Evolutionary conservation across 2,888 invertebrate species (phyloP).

Genomic region (Nebria brevicollis): DNA sequence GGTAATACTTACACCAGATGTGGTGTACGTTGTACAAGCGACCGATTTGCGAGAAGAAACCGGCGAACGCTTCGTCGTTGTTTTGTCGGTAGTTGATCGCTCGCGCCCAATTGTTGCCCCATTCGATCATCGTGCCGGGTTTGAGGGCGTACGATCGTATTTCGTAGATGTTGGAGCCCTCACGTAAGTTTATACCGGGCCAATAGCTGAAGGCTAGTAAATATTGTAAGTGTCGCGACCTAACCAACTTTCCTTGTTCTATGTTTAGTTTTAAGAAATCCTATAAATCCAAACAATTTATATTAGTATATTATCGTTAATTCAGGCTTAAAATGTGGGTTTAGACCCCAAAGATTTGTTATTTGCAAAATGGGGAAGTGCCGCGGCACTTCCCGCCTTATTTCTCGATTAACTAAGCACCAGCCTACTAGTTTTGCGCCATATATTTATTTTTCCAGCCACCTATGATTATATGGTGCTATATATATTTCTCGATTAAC

Average conservation of each 20-base stretch:
- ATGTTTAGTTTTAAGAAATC: constrained; percentile 77
- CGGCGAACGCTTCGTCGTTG: constrained; percentile 96
- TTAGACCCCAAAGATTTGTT: too few relatives aligned
- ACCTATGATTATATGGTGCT: too few relatives aligned
- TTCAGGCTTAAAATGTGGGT: too few relatives aligned
- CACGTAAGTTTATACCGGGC: constrained; percentile 83
- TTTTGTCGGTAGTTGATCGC: constrained; percentile 90
- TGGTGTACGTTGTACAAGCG: constrained; percentile 97
- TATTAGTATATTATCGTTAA: neutral
- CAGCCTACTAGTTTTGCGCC: too few relatives aligned
- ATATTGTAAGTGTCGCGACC: constrained; percentile 92
- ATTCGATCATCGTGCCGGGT: constrained; percentile 99
- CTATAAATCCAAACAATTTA: constrained; percentile 61
- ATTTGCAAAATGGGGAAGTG: too few relatives aligned
- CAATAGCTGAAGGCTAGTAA: constrained; percentile 97
- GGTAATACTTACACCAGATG: constrained; percentile 90
- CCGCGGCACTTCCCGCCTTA: too few relatives aligned
- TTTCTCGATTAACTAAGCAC: too few relatives aligned
- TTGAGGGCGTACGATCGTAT: constrained; percentile 88
- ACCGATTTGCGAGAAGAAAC: constrained; percentile 98
- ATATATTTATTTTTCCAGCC: too few relatives aligned
- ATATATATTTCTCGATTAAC: too few relatives aligned
- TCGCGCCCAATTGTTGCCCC: constrained; percentile 99
- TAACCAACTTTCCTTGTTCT: constrained; percentile 80
- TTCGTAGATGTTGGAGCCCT: constrained; percentile 89